Evolutionary conservation across 2,113 vertebrate species (phyloP).

Genomic region (Malaclemys terrapin): DNA sequence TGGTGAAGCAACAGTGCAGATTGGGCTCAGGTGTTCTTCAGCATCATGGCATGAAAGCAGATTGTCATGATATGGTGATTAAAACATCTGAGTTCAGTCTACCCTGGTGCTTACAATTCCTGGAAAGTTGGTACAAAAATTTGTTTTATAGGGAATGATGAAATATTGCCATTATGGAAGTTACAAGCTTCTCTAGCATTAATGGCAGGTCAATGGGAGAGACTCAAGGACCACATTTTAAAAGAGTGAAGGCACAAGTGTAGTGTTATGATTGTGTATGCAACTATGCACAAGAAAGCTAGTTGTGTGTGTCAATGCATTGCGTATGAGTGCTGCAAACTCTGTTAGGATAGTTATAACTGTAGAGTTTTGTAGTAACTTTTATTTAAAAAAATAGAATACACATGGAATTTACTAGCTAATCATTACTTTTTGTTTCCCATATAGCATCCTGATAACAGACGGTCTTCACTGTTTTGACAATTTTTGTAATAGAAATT

Average conservation of each 20-base stretch:
- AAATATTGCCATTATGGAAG: background rate
- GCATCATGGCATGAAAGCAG: fast-evolving
- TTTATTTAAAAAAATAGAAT: background rate
- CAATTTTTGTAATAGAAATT: background rate
- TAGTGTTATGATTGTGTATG: background rate
- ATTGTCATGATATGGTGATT: background rate
- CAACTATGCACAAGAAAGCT: background rate
- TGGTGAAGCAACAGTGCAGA: background rate
- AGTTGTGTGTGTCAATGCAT: background rate
- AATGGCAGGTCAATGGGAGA: background rate
- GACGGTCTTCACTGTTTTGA: background rate
- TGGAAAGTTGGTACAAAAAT: background rate
- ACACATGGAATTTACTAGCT: background rate
- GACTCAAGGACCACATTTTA: background rate
- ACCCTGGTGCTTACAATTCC: background rate
- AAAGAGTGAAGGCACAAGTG: background rate
- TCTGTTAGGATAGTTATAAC: background rate
- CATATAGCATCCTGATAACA: background rate
- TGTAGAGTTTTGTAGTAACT: background rate
- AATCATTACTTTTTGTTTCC: background rate
- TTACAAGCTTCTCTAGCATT: background rate
- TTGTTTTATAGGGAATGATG: background rate
- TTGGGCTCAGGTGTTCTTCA: background rate
- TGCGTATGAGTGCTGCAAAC: background rate
- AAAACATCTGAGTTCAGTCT: background rate